Evolutionary conservation across 2,797 vertebrate genomes (phyloP).

Genomic region (Neosilurus hyrtlii): DNA sequence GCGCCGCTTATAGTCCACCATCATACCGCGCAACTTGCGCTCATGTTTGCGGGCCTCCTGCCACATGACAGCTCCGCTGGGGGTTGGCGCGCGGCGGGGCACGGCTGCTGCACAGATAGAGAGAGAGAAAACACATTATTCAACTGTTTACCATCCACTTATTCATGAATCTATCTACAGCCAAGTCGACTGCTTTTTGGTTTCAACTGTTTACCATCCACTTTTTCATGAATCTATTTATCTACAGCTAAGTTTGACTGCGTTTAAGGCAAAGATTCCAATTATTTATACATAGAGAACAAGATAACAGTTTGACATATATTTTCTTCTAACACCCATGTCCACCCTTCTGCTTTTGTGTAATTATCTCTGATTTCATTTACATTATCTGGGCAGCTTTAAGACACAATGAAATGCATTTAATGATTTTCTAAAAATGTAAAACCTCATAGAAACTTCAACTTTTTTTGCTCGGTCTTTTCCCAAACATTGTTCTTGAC

Average conservation of each 20-base stretch:
- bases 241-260: too few relatives aligned
- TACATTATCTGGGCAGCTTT: background rate
- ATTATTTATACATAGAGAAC: background rate
- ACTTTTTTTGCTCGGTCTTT: background rate
- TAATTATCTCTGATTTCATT: background rate
- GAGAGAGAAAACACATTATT: background rate
- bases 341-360: background rate
- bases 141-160: background rate
- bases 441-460: too few relatives aligned
- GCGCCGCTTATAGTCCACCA: constrained; percentile 95
- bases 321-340: background rate
- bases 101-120: constrained; percentile 68
- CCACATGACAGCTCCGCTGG: constrained; percentile 89
- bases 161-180: background rate
- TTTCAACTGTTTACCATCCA: too few relatives aligned
- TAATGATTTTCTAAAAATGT: too few relatives aligned
- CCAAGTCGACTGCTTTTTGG: too few relatives aligned
- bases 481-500: background rate
- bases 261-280: too few relatives aligned
- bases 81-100: constrained; percentile 78
- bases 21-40: constrained; percentile 96
- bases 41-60: constrained; percentile 96
- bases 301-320: background rate
- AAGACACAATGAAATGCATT: background rate
- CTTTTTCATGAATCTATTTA: background rate